Evolutionary conservation across 2,888 invertebrate species (phyloP).

Genomic region (Cheilosia scutellata): DNA sequence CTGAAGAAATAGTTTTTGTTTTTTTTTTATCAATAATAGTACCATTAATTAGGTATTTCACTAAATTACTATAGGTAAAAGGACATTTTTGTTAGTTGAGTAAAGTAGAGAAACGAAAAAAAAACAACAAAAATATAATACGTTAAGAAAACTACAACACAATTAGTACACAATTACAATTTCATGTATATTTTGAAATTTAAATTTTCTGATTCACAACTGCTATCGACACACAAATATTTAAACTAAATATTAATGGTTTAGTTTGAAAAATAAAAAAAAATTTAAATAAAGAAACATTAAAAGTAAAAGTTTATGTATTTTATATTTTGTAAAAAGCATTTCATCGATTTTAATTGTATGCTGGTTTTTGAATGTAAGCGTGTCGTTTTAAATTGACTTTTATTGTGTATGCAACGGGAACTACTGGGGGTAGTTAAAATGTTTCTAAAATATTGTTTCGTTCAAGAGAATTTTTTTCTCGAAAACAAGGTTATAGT

Average conservation of each 20-base stretch:
- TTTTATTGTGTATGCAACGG: slow-evolving; percentile 29
- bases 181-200: slow-evolving; percentile 64
- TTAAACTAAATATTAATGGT: slow-evolving; percentile 63
- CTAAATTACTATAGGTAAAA: slow-evolving; percentile 59
- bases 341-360: slow-evolving; percentile 23
- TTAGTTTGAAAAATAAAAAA: slow-evolving; percentile 36
- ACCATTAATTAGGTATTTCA: slow-evolving; percentile 51
- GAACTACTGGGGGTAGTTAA: slow-evolving; percentile 1
- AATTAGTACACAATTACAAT: slow-evolving; percentile 73
- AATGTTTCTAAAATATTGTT: not conserved
- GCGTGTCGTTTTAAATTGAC: slow-evolving; percentile 22
- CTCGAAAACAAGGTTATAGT: too few relatives aligned
- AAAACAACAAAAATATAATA: slow-evolving; percentile 42
- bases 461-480: too few relatives aligned
- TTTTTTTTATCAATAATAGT: slow-evolving; percentile 35
- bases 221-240: slow-evolving; percentile 73
- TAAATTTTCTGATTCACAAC: slow-evolving; percentile 68
- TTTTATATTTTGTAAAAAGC: slow-evolving; percentile 25
- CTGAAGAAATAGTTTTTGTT: slow-evolving; percentile 33
- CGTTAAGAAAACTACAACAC: slow-evolving; percentile 65
- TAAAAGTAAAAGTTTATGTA: slow-evolving; percentile 39
- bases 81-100: slow-evolving; percentile 65
- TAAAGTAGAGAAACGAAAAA: slow-evolving; percentile 48
- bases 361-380: slow-evolving; percentile 18
- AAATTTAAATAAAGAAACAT: slow-evolving; percentile 32